phyloP scores from a whole-genome alignment of 2,888 invertebrate genomes.

The Teleiodes luculella region DNA sequence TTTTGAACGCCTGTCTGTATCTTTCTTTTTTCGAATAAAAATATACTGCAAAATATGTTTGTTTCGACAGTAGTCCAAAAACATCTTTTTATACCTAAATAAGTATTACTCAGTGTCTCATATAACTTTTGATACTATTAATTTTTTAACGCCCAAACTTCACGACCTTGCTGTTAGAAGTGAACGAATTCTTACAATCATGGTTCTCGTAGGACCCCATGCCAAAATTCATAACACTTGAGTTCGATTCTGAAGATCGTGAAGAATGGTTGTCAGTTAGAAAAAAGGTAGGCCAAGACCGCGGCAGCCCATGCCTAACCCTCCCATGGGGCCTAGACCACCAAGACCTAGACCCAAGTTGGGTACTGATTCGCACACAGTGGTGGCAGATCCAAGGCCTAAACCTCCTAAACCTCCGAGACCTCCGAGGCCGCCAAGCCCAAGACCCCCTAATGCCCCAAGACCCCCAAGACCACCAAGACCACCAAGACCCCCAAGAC shows the following conservation, averaged over 20 bases:
- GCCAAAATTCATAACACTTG: not conserved
- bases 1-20: no score
- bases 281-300: constrained; percentile 34
- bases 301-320: constrained; percentile 8
- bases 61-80: no score
- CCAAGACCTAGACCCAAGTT: constrained; percentile 1
- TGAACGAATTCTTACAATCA: not conserved
- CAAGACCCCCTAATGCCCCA: not conserved
- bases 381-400: constrained; percentile 3
- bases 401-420: not conserved
- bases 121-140: not conserved
- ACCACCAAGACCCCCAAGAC: not conserved
- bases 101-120: no score
- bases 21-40: no score
- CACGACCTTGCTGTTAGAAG: not conserved
- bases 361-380: not conserved
- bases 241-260: constrained; percentile 7
- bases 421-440: not conserved
- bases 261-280: constrained; percentile 31
- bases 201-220: not conserved
- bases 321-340: constrained; percentile 17
- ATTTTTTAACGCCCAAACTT: not conserved
- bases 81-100: no score
- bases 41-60: no score
- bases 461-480: not conserved